Percentiles rank a stretch among this genome's conserved stretches.
Evolutionary conservation across 2,888 invertebrate species (phyloP).

Genomic region (Heteromyza rotundicornis): DNA sequence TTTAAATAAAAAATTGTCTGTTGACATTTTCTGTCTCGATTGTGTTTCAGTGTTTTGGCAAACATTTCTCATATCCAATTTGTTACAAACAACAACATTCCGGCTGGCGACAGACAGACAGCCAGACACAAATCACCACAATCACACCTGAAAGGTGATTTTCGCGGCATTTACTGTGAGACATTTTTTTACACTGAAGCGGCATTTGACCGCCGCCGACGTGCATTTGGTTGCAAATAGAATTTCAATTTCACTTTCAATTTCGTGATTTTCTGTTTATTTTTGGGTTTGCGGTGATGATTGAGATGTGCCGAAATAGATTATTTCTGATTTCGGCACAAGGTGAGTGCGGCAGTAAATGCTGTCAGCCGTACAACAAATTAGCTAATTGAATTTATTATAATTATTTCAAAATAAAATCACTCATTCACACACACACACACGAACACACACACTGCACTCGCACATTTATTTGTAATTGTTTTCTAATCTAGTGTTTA

Average conservation of each 20-base stretch:
- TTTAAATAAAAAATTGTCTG: neutral
- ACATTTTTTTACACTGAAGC: neutral
- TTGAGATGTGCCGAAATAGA: neutral
- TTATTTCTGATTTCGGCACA: neutral
- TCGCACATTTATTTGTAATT: constrained; percentile 29
- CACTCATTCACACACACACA: too few relatives aligned
- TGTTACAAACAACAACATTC: neutral
- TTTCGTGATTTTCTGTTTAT: neutral
- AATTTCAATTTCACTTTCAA: neutral
- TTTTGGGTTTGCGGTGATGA: neutral
- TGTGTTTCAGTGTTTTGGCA: neutral
- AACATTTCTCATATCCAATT: neutral
- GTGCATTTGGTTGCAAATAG: neutral
- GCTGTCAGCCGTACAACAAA: neutral
- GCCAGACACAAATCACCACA: constrained; percentile 4
- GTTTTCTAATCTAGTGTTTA: constrained; percentile 47
- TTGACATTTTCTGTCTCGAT: neutral
- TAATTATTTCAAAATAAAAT: too few relatives aligned
- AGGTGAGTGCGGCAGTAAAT: neutral
- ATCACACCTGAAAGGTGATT: constrained; percentile 48
- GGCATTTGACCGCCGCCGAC: neutral
- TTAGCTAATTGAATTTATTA: too few relatives aligned
- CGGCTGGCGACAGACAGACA: neutral
- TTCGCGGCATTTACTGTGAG: constrained; percentile 40
- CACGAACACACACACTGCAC: too few relatives aligned